Base-by-base conservation (phyloP, 2,797 vertebrate species). In the Coregonus sp. region DNA sequence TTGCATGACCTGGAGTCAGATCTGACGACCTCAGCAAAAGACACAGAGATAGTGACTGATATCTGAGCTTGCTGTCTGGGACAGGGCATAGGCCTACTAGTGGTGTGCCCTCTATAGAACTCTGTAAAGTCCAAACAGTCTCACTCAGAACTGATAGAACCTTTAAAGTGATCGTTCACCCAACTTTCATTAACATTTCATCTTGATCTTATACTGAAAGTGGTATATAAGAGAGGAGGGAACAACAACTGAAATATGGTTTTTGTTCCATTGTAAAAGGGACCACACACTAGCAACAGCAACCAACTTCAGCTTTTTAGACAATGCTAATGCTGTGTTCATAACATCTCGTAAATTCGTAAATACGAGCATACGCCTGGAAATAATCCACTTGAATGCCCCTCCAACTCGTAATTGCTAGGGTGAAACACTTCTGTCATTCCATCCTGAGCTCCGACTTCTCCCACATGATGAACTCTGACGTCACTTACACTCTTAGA, bases 1-100 rank as follows among this genome's bases (percentile, higher is more conserved):
- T 72, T 77, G 29, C 75, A 72, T 61, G 35, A 50, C 25, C 54
- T 47, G 35, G 20, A 1, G 52, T 61, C 52, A 63, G 35, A 50
- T 70, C 25, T 71, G 54, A 69, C 25, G 40, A 25, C 20, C 75
- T 76, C 54, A 63, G 75, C 31, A 50, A 63, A 72, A 65, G 70
- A 50, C 37, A 75, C 35, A 31, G 69, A 5, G 4, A 18, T 65
- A 72, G 68, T 20, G 54, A 61, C 18, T 70, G 52, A 76, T 76
- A 40, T 37, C 35, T 33, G 54, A 61, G 59, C 54, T 29, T 29
- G 20, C 35, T 63, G 56, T 70, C 59, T 47, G 33, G 25, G 67
- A 40, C 9, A 25, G 33, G 18, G 40, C 37, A 29, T 29, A 25
- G 59, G 25, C 9, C 20, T 63, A 63, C 35, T 67, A 31, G 25